Conservation (phyloP, 2,113 vertebrate species). For the Paracanthobrama guichenoti region DNA sequence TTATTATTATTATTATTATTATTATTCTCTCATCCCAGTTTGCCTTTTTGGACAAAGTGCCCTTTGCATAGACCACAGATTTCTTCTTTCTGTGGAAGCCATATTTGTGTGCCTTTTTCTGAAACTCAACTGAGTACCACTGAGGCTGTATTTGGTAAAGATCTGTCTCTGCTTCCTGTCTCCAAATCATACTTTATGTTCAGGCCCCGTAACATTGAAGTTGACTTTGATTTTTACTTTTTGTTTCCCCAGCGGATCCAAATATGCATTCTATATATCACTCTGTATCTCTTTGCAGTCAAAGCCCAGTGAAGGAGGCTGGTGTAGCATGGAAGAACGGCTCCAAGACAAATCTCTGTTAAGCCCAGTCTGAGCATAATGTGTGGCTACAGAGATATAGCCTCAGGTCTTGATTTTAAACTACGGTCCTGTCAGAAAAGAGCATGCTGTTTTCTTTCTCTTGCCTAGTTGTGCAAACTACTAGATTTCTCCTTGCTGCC, state of each 20-base stretch:
- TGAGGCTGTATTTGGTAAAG: not conserved
- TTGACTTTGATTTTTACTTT: constrained; percentile 32
- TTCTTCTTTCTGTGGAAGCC: not conserved
- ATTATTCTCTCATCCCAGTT: not conserved
- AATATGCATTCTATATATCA: constrained; percentile 12
- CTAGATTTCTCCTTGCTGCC: constrained; percentile 18
- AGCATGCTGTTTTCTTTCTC: constrained; percentile 13
- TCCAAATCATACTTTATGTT: constrained; percentile 7
- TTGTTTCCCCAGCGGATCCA: not conserved
- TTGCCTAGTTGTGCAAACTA: constrained; percentile 32
- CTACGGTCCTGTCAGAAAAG: constrained; percentile 25
- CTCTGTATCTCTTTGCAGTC: constrained; percentile 4
- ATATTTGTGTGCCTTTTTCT: not conserved
- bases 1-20: no score
- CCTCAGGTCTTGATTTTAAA: constrained; percentile 33
- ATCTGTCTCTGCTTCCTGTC: not conserved
- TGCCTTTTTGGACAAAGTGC: not conserved
- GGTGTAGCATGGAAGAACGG: not conserved
- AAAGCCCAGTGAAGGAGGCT: not conserved
- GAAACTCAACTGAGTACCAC: not conserved
- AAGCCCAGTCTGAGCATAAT: constrained; percentile 26
- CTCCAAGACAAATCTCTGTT: constrained; percentile 17
- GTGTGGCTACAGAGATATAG: constrained; percentile 37
- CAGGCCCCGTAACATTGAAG: not conserved
- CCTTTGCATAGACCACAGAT: not conserved